These are phyloP conservation scores for Ommatoiulus sabulosus DNA, from an alignment of 2,888 invertebrate species.

Conservation along the genomic window DNA sequence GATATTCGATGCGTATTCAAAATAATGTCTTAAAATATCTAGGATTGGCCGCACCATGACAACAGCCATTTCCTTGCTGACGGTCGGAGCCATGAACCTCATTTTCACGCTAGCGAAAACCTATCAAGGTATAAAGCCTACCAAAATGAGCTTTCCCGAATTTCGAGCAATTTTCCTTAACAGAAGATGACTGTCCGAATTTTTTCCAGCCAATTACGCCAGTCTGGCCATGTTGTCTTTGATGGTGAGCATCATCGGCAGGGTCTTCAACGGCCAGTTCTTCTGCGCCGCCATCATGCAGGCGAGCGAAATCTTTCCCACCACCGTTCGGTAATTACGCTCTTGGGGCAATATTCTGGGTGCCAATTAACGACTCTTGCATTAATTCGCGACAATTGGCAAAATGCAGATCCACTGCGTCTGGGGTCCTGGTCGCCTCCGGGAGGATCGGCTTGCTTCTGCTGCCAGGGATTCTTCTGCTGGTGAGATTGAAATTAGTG, in stretches of 20 bases:
- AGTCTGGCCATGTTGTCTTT: constrained; percentile 15
- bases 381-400: background rate
- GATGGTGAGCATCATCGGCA: constrained; percentile 25
- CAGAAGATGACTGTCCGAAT: background rate
- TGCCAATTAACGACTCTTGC: background rate
- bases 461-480: constrained; percentile 39
- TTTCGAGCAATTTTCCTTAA: background rate
- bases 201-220: background rate
- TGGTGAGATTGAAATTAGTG: constrained; percentile 31
- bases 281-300: constrained; percentile 17
- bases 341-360: background rate
- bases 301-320: constrained; percentile 49
- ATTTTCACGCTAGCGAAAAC: constrained; percentile 27
- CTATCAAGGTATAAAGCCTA: constrained; percentile 11
- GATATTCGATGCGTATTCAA: too few species aligned
- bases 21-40: background rate
- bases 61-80: background rate
- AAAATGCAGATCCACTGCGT: constrained; percentile 29
- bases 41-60: constrained; percentile 50
- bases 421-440: constrained; percentile 26
- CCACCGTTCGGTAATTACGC: constrained; percentile 54
- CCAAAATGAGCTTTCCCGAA: background rate
- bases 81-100: constrained; percentile 39
- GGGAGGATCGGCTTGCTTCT: constrained; percentile 49
- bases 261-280: constrained; percentile 52